Evolutionary conservation across 2,888 invertebrate species (phyloP).

Genomic region (Xylota segnis): DNA sequence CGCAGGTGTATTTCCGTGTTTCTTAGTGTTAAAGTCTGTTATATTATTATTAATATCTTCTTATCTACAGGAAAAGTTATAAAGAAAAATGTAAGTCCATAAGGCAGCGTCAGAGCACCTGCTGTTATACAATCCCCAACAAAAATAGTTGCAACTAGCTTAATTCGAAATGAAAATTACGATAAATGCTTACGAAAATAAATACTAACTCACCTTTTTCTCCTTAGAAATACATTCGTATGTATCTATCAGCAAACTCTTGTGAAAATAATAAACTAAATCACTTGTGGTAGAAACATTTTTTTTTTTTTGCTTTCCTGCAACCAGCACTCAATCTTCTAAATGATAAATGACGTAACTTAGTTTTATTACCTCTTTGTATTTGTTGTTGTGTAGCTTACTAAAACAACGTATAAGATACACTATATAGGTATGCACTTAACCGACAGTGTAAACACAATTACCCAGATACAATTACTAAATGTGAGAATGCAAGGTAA

Average conservation of each 20-base stretch:
- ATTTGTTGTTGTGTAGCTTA: background rate
- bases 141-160: conserved; percentile 11
- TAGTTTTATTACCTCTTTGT: conserved; percentile 27
- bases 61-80: conserved; percentile 51
- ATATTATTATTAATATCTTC: conserved; percentile 40
- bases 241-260: conserved; percentile 4
- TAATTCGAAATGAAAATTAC: conserved; percentile 5
- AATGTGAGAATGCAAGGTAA: conserved; percentile 59
- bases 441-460: conserved; percentile 70
- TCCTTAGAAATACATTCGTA: background rate
- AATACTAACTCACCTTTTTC: conserved; percentile 41
- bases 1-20: background rate
- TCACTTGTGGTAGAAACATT: conserved; percentile 2
- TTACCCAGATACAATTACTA: conserved; percentile 68
- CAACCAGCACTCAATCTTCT: conserved; percentile 42
- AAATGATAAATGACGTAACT: conserved; percentile 57
- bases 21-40: conserved; percentile 35
- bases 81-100: conserved; percentile 12
- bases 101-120: conserved; percentile 46
- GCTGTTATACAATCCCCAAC: conserved; percentile 56
- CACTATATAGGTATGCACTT: conserved; percentile 49
- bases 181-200: background rate
- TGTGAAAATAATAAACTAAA: background rate
- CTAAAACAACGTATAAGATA: conserved; percentile 25
- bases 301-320: conserved; percentile 1